Conservation (phyloP, 1,140 invertebrate species). For the Drosophila chauvacae region DNA sequence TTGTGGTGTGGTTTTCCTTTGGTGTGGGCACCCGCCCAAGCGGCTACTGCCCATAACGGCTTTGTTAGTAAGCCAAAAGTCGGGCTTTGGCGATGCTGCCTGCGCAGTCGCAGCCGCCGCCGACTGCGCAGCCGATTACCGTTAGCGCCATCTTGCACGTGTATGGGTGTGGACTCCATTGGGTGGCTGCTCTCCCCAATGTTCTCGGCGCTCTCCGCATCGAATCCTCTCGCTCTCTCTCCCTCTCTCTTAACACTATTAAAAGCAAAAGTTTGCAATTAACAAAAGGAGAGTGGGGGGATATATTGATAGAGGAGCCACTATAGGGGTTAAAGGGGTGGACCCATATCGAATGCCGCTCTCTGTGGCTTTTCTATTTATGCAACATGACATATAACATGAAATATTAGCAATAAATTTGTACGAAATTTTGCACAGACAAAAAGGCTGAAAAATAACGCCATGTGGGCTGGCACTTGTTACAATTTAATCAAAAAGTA, state of each 20-base stretch:
- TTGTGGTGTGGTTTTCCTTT: conserved; percentile 28
- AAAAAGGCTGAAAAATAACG: conserved; percentile 54
- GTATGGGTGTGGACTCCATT: conserved; percentile 70
- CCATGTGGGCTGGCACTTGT: conserved; percentile 80
- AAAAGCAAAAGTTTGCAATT: conserved; percentile 83
- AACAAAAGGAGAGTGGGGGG: conserved; percentile 46
- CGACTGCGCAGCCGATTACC: conserved; percentile 72
- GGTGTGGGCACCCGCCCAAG: conserved; percentile 75
- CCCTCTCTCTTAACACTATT: conserved; percentile 40
- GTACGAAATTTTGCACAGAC: conserved; percentile 57
- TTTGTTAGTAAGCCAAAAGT: conserved; percentile 76
- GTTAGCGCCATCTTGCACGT: conserved; percentile 67
- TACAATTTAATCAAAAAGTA: conserved; percentile 79
- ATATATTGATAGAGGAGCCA: conserved; percentile 37
- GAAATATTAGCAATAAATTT: conserved; percentile 83
- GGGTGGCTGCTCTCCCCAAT: conserved; percentile 23
- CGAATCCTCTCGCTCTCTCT: background rate
- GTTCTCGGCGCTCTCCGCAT: conserved; percentile 33
- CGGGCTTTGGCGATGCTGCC: conserved; percentile 18
- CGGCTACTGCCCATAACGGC: conserved; percentile 81
- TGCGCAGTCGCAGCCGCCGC: conserved; percentile 29
- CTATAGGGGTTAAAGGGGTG: conserved; percentile 4
- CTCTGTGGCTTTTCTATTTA: conserved; percentile 76
- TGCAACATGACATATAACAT: conserved; percentile 81
- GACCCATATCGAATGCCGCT: conserved; percentile 66